These are phyloP conservation scores for Chloromyia formosa DNA, from an alignment of 2,888 invertebrate species.

Conservation along the genomic window DNA sequence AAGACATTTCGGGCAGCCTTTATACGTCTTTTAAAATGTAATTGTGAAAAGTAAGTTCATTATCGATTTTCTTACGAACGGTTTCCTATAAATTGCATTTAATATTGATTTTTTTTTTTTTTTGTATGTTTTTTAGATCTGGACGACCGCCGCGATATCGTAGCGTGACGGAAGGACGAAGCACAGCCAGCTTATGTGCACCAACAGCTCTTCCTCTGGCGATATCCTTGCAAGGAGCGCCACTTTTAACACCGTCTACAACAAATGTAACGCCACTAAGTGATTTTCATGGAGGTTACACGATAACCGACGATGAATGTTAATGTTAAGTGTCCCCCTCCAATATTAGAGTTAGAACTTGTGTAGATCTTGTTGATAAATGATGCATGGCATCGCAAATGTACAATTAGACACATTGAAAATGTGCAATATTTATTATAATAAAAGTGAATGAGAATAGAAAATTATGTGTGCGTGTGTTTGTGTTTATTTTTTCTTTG, in stretches of 20 bases:
- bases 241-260: conserved; percentile 61
- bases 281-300: conserved; percentile 61
- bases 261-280: conserved; percentile 61
- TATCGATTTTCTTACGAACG: no score
- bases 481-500: no score
- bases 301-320: conserved; percentile 37
- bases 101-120: neutral
- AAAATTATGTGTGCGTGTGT: no score
- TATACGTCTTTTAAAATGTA: conserved; percentile 77
- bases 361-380: neutral
- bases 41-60: conserved; percentile 75
- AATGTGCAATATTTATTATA: conserved; percentile 36
- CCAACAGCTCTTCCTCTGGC: conserved; percentile 78
- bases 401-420: conserved; percentile 29
- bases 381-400: conserved; percentile 8
- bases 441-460: conserved; percentile 1
- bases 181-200: conserved; percentile 76
- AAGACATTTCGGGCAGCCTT: conserved; percentile 88
- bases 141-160: conserved; percentile 76
- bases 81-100: no score
- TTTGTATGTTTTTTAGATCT: conserved; percentile 65
- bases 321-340: neutral
- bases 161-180: conserved; percentile 75
- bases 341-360: neutral
- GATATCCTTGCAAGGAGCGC: conserved; percentile 77